Conservation (phyloP, 2,113 vertebrate species). For the Cavia aperea region DNA sequence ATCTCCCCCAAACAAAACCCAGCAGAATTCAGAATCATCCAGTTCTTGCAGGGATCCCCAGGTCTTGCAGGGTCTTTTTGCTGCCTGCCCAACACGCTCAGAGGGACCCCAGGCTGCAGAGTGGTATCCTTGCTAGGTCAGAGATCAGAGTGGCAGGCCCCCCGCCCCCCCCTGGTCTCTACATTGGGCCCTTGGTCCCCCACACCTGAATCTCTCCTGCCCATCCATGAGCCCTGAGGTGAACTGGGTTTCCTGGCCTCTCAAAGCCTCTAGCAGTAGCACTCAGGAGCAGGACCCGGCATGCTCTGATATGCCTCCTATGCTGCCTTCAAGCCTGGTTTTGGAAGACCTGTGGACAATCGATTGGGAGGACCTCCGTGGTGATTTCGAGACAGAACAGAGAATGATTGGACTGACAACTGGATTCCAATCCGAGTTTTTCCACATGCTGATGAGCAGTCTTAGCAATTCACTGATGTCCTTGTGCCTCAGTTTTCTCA, state of each 20-base stretch:
- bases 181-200: not conserved
- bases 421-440: not conserved
- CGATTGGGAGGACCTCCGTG: fast-evolving
- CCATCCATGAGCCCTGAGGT: fast-evolving
- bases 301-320: not conserved
- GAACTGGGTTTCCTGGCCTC: not conserved
- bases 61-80: not conserved
- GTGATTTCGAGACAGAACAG: not conserved
- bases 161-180: not conserved
- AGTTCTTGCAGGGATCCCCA: not conserved
- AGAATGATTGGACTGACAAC: not conserved
- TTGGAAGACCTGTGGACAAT: not conserved
- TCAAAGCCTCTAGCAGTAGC: not conserved
- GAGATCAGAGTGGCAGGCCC: not conserved
- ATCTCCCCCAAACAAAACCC: too few species aligned
- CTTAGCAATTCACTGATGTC: not conserved
- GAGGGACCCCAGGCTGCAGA: not conserved
- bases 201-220: not conserved
- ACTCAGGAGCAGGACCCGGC: fast-evolving
- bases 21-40: not conserved
- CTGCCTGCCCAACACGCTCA: not conserved
- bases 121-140: not conserved
- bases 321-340: not conserved
- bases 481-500: not conserved
- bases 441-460: not conserved